Evolutionary conservation across 2,113 vertebrate genomes (phyloP), one percentile per base, ranked within the genome.

Genomic region (Cyanoramphus novaezelandiae): DNA sequence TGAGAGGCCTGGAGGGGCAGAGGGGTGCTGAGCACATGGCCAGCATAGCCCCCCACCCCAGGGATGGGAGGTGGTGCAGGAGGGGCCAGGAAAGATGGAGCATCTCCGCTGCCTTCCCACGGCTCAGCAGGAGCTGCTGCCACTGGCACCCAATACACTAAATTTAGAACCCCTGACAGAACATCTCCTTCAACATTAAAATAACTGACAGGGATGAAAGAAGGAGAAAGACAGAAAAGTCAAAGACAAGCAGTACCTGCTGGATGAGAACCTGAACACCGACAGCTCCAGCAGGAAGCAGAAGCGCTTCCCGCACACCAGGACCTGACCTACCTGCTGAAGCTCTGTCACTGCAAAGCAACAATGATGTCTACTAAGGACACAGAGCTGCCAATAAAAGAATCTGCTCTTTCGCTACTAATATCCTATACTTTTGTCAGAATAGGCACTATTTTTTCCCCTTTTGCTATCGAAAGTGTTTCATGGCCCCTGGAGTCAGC

Each of bases 401-500:
- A 29, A 20, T 41, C 41, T 46, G 4, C 20, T 59, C 11, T 59
- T 82, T 70, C 49, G 21, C 43, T 88, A 7, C 59, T 23, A 20
- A 62, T 21, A 15, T 8, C 4, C 13, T 65, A 13, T 6, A 1
- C 13, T 72, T 49, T 6, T 0, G 2, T 67, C n/a, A 47, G 9
- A 82, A 62, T 2, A 25, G 0, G 3, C 68, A 27, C 15, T 25
- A 1, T 52, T 35, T 10, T 5, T 17, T 4, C 35, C n/a, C 17
- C 44, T 37, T 11, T 17, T 50, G 31, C 19, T 18, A 0, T 4
- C 1, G 2, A 1, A 74, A 37, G 33, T 2, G n/a, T 3, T 23
- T 2, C 5, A 17, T 21, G 74, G 87, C 31, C 60, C 5, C 3
- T 0, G 0, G 52, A 55, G 63, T 0, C 53, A 17, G 57, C 1